These are phyloP conservation scores for honey bee (Apis mellifera) DNA, from an alignment of 1,140 invertebrate species.

Conservation along the genomic window Amel_HAv3.1 CM009944.2:9250501-9251000, in stretches of 20 bases:
- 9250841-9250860: slow-evolving; percentile 40
- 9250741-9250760: slow-evolving; percentile 45
- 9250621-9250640: slow-evolving; percentile 75
- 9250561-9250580: slow-evolving; percentile 72
- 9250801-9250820: slow-evolving; percentile 69
- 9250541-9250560: slow-evolving; percentile 70
- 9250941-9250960: slow-evolving; percentile 70
- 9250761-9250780: slow-evolving; percentile 33
- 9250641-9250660: slow-evolving; percentile 78
- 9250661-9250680: slow-evolving; percentile 70
- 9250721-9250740: slow-evolving; percentile 61
- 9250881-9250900: slow-evolving; percentile 49
- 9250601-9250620: slow-evolving; percentile 74
- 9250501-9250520: slow-evolving; percentile 49
- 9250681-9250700: slow-evolving; percentile 66
- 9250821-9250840: slow-evolving; percentile 65
- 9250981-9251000: slow-evolving; percentile 66
- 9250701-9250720: slow-evolving; percentile 65
- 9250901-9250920: slow-evolving; percentile 67
- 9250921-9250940: slow-evolving; percentile 71
- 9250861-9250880: neutral
- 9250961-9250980: slow-evolving; percentile 62
- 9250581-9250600: slow-evolving; percentile 74
- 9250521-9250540: slow-evolving; percentile 74
- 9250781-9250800: slow-evolving; percentile 66